These are phyloP conservation scores for Mystacornis crossleyi DNA, from an alignment of 2,113 vertebrate genomes.

Conservation along the genomic window DNA sequence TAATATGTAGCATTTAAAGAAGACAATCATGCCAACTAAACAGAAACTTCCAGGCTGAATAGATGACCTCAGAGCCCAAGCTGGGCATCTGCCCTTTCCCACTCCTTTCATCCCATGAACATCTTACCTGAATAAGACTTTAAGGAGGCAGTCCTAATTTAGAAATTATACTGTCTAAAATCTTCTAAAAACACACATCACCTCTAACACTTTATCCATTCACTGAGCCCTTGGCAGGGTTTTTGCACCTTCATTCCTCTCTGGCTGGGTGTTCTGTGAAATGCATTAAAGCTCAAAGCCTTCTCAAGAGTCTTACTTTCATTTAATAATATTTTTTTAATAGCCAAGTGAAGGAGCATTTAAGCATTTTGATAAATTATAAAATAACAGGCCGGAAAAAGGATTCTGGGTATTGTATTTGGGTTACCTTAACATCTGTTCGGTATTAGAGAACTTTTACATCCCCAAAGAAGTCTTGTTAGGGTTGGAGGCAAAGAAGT, in stretches of 20 bases:
- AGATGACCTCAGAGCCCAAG: not conserved
- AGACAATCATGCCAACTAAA: not conserved
- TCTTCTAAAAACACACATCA: not conserved
- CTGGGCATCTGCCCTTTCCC: not conserved
- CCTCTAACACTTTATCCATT: conserved; percentile 23
- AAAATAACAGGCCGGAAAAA: conserved; percentile 2
- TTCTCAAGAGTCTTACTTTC: conserved; percentile 24
- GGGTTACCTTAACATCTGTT: not conserved
- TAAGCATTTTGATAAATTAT: conserved; percentile 17
- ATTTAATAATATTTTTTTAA: conserved; percentile 42
- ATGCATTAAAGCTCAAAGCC: conserved; percentile 5
- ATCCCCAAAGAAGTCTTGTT: not conserved
- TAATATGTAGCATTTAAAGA: not conserved
- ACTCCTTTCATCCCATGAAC: not conserved
- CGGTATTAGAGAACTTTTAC: not conserved
- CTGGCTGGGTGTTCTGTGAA: conserved; percentile 33
- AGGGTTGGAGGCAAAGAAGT: not conserved
- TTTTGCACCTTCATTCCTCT: conserved; percentile 36
- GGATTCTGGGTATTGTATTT: conserved; percentile 11
- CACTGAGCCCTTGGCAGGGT: conserved; percentile 3
- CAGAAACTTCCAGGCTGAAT: not conserved
- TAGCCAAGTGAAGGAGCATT: not conserved
- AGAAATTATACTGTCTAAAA: not conserved
- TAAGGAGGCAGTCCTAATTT: not conserved
- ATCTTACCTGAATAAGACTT: not conserved